Percentiles rank a stretch among this genome's conserved stretches.
Conservation (phyloP, 2,888 invertebrate genomes). For the Vannuccia rotundouncinata region DNA sequence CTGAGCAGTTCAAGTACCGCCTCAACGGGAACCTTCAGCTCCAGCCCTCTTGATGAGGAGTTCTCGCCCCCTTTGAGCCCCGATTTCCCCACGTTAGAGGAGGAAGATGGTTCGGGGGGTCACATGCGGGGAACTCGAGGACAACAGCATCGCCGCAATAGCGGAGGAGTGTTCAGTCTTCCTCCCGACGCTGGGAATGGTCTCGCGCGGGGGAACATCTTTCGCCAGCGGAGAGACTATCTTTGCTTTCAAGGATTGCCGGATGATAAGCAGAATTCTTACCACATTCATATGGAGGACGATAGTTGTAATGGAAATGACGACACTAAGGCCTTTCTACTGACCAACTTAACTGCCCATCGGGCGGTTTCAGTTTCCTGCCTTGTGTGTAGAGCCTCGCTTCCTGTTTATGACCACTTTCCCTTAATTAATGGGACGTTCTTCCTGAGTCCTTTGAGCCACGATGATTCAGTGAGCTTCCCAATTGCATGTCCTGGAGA, state of each 20-base stretch:
- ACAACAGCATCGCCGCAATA: not conserved
- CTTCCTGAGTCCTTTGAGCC: constrained; percentile 73
- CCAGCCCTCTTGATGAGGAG: constrained; percentile 17
- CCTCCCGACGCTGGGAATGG: constrained; percentile 27
- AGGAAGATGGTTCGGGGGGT: not conserved
- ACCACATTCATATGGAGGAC: constrained; percentile 98
- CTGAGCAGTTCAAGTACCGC: not conserved
- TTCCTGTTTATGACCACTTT: constrained; percentile 90
- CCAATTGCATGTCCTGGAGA: constrained; percentile 31
- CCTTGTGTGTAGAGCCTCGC: constrained; percentile 74
- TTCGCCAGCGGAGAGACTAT: constrained; percentile 84
- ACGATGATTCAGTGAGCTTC: constrained; percentile 36
- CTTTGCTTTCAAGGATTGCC: constrained; percentile 62
- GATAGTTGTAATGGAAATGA: constrained; percentile 97
- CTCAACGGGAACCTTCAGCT: constrained; percentile 18
- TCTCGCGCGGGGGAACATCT: constrained; percentile 61
- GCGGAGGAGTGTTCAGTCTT: not conserved
- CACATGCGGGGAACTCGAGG: not conserved
- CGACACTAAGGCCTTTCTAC: constrained; percentile 87
- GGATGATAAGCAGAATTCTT: constrained; percentile 90
- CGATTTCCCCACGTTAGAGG: constrained; percentile 7
- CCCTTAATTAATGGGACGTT: constrained; percentile 94
- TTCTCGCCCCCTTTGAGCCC: not conserved
- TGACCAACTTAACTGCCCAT: constrained; percentile 84
- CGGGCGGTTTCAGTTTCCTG: constrained; percentile 75